A percentile compares a stretch with the other conserved stretches of the same genome.
Evolutionary conservation across 2,113 vertebrate genomes (phyloP).

Genomic region (Otis tarda): DNA sequence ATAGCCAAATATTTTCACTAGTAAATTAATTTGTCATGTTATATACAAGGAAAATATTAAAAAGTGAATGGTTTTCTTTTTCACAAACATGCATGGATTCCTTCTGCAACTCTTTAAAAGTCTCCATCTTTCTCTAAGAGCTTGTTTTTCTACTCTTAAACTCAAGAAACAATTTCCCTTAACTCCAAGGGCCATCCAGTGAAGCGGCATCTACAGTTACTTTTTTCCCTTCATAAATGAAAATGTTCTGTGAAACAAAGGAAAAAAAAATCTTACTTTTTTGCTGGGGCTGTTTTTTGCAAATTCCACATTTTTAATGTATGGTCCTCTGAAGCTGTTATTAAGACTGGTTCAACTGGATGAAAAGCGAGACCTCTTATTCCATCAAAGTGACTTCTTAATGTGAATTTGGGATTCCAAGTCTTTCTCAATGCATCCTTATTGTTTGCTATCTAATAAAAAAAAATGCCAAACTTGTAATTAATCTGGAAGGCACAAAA

Average conservation of each 20-base stretch:
- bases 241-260: not conserved
- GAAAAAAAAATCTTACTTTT: conserved; percentile 84
- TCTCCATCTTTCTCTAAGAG: not conserved
- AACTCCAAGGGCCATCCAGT: not conserved
- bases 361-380: conserved; percentile 94
- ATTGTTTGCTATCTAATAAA: conserved; percentile 91
- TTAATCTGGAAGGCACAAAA: not conserved
- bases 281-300: conserved; percentile 95
- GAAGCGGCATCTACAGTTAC: not conserved
- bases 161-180: not conserved
- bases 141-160: not conserved
- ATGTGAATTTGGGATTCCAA: conserved; percentile 98
- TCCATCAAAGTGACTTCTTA: conserved; percentile 97
- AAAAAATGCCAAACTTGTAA: conserved; percentile 25
- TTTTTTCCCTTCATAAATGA: not conserved
- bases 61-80: not conserved
- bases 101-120: not conserved
- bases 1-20: not conserved
- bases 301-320: conserved; percentile 99
- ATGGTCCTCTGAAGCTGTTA: conserved; percentile 98
- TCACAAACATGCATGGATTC: not conserved
- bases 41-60: not conserved
- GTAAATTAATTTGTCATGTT: not conserved
- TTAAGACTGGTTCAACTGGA: conserved; percentile 91
- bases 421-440: conserved; percentile 97